A percentile compares a stretch with the other conserved stretches of the same genome.
These are phyloP conservation scores for Pantelozetes paolii DNA, from an alignment of 2,888 invertebrate genomes.

Conservation along the genomic window DNA sequence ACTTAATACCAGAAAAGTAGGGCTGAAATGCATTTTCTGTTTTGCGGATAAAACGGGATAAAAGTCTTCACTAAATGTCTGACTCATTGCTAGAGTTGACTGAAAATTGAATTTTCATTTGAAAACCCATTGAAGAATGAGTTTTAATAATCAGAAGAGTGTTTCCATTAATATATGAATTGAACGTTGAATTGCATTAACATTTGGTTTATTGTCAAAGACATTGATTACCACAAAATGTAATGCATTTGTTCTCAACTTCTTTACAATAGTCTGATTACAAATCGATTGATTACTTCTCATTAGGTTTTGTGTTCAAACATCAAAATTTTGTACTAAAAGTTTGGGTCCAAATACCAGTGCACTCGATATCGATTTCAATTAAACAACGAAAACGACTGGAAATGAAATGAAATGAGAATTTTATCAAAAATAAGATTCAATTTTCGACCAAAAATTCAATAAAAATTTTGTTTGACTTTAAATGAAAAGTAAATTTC, in stretches of 20 bases:
- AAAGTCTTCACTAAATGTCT: background rate
- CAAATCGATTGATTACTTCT: conserved; percentile 28
- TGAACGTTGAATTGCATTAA: background rate
- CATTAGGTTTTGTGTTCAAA: conserved; percentile 27
- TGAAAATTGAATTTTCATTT: conserved; percentile 18
- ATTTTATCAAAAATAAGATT: too few relatives aligned
- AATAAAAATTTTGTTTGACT: too few relatives aligned
- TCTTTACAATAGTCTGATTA: conserved; percentile 24
- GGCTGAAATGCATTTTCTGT: background rate
- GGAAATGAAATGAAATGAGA: too few relatives aligned
- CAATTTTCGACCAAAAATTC: too few relatives aligned
- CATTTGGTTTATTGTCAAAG: background rate
- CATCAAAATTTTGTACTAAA: background rate
- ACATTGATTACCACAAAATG: conserved; percentile 30
- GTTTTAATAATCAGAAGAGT: background rate
- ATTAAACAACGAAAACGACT: background rate
- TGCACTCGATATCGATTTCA: conserved; percentile 12
- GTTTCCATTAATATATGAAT: background rate
- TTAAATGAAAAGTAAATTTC: too few relatives aligned
- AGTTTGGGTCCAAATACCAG: background rate
- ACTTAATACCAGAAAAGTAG: background rate
- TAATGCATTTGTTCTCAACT: conserved; percentile 20
- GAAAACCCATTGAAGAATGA: too few relatives aligned
- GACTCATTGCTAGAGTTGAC: background rate
- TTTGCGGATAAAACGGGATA: background rate